Conservation (phyloP, 2,888 invertebrate genomes). For the Diaphora mendica region DNA sequence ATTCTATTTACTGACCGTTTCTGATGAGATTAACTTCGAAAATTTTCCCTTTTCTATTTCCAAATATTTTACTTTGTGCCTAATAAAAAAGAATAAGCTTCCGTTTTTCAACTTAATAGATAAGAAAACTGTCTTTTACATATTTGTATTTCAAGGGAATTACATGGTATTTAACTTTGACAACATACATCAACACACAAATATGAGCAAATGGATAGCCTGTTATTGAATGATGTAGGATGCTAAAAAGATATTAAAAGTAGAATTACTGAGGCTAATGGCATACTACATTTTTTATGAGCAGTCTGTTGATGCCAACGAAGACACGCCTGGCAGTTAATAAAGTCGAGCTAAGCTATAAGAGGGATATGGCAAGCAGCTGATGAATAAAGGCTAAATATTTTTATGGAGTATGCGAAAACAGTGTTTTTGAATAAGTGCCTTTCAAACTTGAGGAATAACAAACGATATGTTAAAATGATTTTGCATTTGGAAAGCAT, state of each 20-base stretch:
- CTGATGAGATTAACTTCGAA: not conserved
- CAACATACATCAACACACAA: too few relatives aligned
- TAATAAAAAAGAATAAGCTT: not conserved
- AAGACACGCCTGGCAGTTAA: not conserved
- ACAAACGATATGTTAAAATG: not conserved
- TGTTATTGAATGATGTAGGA: too few relatives aligned
- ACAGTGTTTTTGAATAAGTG: not conserved
- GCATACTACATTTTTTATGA: not conserved
- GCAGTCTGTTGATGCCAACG: not conserved
- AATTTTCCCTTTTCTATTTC: not conserved
- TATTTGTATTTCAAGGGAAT: too few relatives aligned
- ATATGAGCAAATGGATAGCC: too few relatives aligned
- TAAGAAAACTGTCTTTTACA: not conserved
- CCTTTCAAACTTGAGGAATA: too few relatives aligned
- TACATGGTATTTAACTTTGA: too few relatives aligned
- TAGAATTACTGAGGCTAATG: too few relatives aligned
- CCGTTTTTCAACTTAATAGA: not conserved
- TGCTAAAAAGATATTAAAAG: too few relatives aligned
- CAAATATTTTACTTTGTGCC: not conserved
- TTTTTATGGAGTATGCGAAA: not conserved
- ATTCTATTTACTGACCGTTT: constrained; percentile 1
- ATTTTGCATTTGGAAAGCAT: too few relatives aligned
- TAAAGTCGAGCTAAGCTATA: too few relatives aligned
- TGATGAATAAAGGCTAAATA: not conserved
- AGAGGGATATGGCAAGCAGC: not conserved